Percentiles rank a stretch among this genome's conserved stretches.
Conservation (phyloP, 2,888 invertebrate species). For the Xylota segnis region DNA sequence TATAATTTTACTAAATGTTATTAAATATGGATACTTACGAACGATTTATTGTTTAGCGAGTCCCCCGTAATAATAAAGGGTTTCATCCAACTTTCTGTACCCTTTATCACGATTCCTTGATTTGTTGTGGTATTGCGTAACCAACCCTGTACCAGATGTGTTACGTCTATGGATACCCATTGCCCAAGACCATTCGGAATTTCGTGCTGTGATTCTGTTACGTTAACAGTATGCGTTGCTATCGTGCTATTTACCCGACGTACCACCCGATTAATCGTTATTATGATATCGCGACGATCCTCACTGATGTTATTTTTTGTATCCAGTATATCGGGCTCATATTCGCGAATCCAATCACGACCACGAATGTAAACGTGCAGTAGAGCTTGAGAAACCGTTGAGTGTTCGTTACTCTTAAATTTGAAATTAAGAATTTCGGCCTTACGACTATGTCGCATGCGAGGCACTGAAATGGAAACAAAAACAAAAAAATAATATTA, state of each 20-base stretch:
- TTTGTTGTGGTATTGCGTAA: constrained; percentile 90
- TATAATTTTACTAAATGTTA: neutral
- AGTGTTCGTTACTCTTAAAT: constrained; percentile 79
- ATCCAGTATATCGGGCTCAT: constrained; percentile 79
- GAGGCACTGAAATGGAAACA: constrained; percentile 78
- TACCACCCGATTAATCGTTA: constrained; percentile 81
- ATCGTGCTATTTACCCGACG: constrained; percentile 79
- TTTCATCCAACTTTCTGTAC: constrained; percentile 87
- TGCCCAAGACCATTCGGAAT: constrained; percentile 82
- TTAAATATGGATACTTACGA: constrained; percentile 79
- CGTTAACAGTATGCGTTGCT: constrained; percentile 81
- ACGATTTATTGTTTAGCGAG: constrained; percentile 85
- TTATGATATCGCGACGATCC: constrained; percentile 79
- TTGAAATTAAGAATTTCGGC: constrained; percentile 82
- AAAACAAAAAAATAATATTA: neutral
- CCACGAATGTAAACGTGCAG: constrained; percentile 83
- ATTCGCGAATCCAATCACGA: constrained; percentile 81
- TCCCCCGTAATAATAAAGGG: constrained; percentile 89
- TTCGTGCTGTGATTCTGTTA: constrained; percentile 80
- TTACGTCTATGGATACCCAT: constrained; percentile 91
- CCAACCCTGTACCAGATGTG: constrained; percentile 91
- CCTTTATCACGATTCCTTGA: constrained; percentile 91
- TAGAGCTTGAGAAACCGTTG: constrained; percentile 81
- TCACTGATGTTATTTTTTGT: constrained; percentile 39
- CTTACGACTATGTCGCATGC: constrained; percentile 81